Percentiles rank a stretch among this genome's conserved stretches.
phyloP scores from a whole-genome alignment of 2,113 vertebrate species.

The Dinomys branickii region DNA sequence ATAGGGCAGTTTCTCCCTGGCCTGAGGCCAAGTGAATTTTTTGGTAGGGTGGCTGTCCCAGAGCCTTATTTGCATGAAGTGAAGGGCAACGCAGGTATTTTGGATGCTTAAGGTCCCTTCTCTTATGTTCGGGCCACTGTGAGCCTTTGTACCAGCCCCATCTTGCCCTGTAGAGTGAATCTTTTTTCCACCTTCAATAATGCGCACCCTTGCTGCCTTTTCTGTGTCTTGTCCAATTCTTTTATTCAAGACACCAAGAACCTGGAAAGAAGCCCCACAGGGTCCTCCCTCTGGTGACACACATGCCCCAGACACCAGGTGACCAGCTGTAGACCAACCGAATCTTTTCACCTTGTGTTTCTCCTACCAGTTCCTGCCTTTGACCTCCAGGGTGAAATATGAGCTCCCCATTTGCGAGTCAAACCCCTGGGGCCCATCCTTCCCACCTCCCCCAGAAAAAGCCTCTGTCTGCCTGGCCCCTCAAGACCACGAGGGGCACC shows the following conservation, averaged over 20 bases:
- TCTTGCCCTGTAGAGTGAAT: background rate
- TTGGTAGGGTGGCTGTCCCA: background rate
- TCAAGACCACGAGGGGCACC: background rate
- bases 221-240: background rate
- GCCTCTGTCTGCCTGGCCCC: background rate
- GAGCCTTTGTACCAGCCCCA: background rate
- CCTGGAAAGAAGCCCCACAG: background rate
- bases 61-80: background rate
- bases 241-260: background rate
- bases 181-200: background rate
- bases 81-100: background rate
- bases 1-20: background rate
- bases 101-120: background rate
- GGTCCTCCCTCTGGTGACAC: background rate
- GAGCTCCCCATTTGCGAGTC: too few species aligned
- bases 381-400: background rate
- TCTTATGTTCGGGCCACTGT: background rate
- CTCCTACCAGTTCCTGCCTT: background rate
- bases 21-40: background rate
- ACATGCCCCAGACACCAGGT: background rate
- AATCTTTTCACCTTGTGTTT: background rate
- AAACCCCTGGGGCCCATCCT: background rate
- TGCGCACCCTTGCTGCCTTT: background rate
- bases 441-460: background rate
- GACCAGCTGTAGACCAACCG: background rate